phyloP scores from a whole-genome alignment of 2,888 invertebrate genomes.

The Prosopocoilus inquinatus region DNA sequence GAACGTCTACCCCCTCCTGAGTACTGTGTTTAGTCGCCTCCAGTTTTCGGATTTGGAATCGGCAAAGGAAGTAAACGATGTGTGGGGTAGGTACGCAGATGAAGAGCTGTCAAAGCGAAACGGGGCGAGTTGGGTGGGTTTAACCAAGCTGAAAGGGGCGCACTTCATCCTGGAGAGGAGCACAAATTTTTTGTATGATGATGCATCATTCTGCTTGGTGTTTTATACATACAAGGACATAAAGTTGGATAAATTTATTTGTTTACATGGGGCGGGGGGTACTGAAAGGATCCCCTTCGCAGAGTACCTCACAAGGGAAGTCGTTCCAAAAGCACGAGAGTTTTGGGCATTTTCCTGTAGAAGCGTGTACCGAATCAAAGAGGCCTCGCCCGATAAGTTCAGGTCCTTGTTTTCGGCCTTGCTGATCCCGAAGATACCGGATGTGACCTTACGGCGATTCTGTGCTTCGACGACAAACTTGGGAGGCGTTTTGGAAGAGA shows the following conservation, averaged over 20 bases:
- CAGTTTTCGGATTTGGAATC: conserved; percentile 34
- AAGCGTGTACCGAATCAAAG: conserved; percentile 1
- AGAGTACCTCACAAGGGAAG: neutral
- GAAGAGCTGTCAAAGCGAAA: conserved; percentile 31
- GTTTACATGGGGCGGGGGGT: conserved; percentile 30
- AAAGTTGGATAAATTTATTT: conserved; percentile 34
- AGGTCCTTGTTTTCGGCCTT: conserved; percentile 19
- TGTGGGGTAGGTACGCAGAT: conserved; percentile 37
- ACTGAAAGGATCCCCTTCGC: conserved; percentile 18
- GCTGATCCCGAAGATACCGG: conserved; percentile 39
- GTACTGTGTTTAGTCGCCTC: conserved; percentile 38
- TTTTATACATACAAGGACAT: conserved; percentile 35
- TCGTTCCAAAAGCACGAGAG: neutral
- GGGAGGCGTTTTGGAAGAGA: conserved; percentile 2
- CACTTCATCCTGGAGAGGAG: neutral
- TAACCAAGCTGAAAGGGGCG: neutral
- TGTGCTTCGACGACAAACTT: neutral
- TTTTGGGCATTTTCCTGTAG: conserved; percentile 12
- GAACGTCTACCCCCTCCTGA: conserved; percentile 38
- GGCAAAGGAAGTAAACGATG: conserved; percentile 32
- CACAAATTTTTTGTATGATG: conserved; percentile 9
- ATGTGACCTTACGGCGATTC: conserved; percentile 25
- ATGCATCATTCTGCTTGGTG: conserved; percentile 19
- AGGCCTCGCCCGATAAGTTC: too few species aligned
- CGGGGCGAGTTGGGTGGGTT: conserved; percentile 35